Evolutionary conservation across 2,797 vertebrate species (phyloP).

Genomic region (Rhinoraja longicauda): DNA sequence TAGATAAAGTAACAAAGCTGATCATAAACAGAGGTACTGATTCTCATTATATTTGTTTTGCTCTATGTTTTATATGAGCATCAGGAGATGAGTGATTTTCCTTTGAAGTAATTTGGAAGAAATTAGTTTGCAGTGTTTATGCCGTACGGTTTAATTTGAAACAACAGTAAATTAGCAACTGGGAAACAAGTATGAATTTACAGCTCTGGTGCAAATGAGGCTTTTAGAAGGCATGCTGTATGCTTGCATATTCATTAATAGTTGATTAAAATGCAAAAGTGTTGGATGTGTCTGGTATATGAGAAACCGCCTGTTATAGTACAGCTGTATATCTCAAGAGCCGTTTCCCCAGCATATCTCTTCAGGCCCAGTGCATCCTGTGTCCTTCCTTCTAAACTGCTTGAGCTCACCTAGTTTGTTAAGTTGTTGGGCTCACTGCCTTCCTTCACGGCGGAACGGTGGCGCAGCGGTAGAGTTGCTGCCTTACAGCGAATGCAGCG

Average conservation of each 20-base stretch:
- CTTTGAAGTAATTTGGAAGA: conserved; percentile 13
- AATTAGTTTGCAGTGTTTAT: conserved; percentile 16
- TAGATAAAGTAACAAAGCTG: not conserved
- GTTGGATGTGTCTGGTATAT: not conserved
- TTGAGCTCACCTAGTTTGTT: not conserved
- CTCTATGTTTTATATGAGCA: not conserved
- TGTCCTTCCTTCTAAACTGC: not conserved
- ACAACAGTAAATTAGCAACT: conserved; percentile 11
- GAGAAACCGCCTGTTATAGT: not conserved
- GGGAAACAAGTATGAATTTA: not conserved
- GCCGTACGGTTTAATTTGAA: not conserved
- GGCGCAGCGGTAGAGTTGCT: no score
- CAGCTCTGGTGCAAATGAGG: conserved; percentile 21
- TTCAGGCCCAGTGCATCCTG: not conserved
- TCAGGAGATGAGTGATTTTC: not conserved
- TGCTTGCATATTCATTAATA: conserved; percentile 10
- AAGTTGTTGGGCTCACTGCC: not conserved
- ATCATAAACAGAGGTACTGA: not conserved
- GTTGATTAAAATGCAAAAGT: not conserved
- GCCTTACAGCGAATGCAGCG: no score
- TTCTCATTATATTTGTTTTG: not conserved
- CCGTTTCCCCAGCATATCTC: not conserved
- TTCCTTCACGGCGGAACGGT: no score
- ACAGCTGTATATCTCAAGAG: not conserved
- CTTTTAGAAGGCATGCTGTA: not conserved